Evolutionary conservation across 2,113 vertebrate genomes (phyloP).

Genomic region (Podocnemis expansa): DNA sequence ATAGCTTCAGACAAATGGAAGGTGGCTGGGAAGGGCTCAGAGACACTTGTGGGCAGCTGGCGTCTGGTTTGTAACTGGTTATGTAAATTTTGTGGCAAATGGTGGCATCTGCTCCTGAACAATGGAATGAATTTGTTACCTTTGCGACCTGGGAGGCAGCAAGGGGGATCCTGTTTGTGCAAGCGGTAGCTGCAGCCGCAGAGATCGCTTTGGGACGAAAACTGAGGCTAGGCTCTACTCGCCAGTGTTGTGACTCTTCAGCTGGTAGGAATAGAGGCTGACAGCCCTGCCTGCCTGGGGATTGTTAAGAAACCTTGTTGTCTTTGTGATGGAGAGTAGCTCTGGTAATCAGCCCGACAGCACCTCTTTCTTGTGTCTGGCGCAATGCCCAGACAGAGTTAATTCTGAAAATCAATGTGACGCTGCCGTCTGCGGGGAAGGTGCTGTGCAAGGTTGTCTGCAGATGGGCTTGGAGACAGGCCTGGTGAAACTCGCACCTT

Average conservation of each 20-base stretch:
- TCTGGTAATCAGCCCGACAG: not conserved
- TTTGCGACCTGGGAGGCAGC: not conserved
- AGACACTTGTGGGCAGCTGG: too few relatives aligned
- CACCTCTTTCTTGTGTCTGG: too few relatives aligned
- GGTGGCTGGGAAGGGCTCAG: fast-evolving
- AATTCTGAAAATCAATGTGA: too few relatives aligned
- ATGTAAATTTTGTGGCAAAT: not conserved
- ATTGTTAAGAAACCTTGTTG: too few relatives aligned
- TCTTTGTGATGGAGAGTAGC: not conserved
- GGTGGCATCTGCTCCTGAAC: not conserved
- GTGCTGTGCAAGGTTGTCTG: too few relatives aligned
- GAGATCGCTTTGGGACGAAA: too few relatives aligned
- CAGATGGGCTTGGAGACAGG: not conserved
- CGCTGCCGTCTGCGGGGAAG: too few relatives aligned
- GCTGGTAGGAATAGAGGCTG: not conserved
- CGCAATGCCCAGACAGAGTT: too few relatives aligned
- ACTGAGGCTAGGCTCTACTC: not conserved
- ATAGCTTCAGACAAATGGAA: not conserved
- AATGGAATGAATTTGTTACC: not conserved
- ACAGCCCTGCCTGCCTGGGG: too few relatives aligned
- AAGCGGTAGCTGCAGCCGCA: not conserved
- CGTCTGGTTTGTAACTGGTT: not conserved
- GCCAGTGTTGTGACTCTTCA: not conserved
- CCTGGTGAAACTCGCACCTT: not conserved
- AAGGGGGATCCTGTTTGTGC: not conserved